phyloP scores from a whole-genome alignment of 92 coral and sea anemone species.

The Heliopora coerulea region DNA sequence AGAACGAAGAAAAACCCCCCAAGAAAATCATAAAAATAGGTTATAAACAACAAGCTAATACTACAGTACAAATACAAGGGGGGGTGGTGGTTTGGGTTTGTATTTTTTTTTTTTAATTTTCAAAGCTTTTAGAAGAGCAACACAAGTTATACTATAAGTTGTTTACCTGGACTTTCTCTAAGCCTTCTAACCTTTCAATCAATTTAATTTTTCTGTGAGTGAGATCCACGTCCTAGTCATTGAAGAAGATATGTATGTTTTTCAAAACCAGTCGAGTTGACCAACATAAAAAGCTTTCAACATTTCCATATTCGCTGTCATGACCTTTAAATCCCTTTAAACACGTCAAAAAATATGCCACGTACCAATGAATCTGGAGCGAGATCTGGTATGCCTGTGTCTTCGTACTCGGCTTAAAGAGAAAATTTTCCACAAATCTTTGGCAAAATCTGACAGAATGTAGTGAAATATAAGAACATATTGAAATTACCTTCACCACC shows the following conservation, averaged over 20 bases:
- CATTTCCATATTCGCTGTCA: no score
- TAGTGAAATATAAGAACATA: not conserved
- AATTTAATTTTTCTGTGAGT: slow-evolving; percentile 83
- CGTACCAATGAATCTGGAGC: slow-evolving; percentile 25
- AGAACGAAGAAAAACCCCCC: slow-evolving; percentile 22
- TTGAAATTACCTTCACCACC: not conserved
- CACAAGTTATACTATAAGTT: not conserved
- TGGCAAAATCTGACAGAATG: not conserved
- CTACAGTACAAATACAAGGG: no score
- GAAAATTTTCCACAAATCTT: not conserved
- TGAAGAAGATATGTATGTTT: not conserved
- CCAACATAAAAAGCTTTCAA: no score
- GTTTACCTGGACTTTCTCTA: slow-evolving; percentile 14
- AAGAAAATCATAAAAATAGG: no score
- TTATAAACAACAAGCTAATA: no score
- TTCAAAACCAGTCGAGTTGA: not conserved
- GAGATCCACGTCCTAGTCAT: slow-evolving; percentile 80
- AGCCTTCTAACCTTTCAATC: slow-evolving; percentile 75
- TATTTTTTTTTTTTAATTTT: no score
- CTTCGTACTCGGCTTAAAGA: slow-evolving; percentile 12
- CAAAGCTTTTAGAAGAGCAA: no score
- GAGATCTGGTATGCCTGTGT: slow-evolving; percentile 32
- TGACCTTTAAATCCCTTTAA: not conserved
- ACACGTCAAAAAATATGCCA: not conserved
- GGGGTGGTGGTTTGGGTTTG: no score